Evolutionary conservation across 2,113 vertebrate genomes (phyloP).

Genomic region (Scomber scombrus): DNA sequence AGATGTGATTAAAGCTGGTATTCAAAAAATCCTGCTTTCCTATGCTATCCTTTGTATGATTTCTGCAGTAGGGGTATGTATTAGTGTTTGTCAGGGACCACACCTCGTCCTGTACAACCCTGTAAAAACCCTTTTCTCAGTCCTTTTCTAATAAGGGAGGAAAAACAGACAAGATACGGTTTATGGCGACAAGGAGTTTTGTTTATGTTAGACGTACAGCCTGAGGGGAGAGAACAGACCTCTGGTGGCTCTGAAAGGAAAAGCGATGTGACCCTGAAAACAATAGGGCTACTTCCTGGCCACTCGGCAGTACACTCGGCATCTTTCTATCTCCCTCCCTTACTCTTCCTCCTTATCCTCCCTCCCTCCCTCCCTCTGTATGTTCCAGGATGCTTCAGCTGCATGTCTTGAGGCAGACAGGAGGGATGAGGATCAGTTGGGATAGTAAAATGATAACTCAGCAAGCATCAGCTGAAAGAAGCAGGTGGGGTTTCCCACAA

Average conservation of each 20-base stretch:
- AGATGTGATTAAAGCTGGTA: not conserved
- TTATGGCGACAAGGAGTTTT: conserved; percentile 39
- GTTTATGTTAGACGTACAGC: conserved; percentile 68
- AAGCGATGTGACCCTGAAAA: conserved; percentile 78
- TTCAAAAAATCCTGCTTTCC: conserved; percentile 12
- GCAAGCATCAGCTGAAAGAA: conserved; percentile 48
- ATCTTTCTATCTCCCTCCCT: conserved; percentile 57
- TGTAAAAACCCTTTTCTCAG: not conserved
- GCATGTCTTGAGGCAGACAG: conserved; percentile 62
- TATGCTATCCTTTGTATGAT: not conserved
- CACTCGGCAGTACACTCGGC: conserved; percentile 38
- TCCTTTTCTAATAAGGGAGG: conserved; percentile 12
- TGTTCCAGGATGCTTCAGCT: conserved; percentile 67
- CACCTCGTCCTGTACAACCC: conserved; percentile 12
- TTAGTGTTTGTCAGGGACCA: conserved; percentile 19
- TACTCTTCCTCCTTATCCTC: conserved; percentile 44
- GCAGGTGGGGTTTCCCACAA: conserved; percentile 34
- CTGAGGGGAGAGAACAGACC: conserved; percentile 59
- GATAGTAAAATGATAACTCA: conserved; percentile 61
- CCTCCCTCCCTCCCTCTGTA: conserved; percentile 15
- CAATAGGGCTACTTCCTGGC: conserved; percentile 85
- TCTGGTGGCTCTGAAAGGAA: conserved; percentile 72
- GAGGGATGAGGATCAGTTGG: conserved; percentile 29
- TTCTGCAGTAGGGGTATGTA: not conserved
- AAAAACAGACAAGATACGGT: conserved; percentile 57